These are phyloP conservation scores for Rhamphomyia laevipes DNA, from an alignment of 2,888 invertebrate species.

Conservation along the genomic window DNA sequence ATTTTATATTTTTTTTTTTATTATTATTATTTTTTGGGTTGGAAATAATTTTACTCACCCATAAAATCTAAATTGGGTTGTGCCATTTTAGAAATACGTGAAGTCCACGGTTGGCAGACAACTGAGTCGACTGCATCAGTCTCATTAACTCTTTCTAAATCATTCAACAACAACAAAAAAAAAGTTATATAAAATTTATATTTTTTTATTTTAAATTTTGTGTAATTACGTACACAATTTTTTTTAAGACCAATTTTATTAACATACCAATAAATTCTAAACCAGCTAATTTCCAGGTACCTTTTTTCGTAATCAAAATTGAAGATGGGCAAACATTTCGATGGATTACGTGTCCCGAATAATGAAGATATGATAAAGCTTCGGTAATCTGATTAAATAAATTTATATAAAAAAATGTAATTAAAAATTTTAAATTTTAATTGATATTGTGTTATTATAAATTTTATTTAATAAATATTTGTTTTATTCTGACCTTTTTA, in stretches of 20 bases:
- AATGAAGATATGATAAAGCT: conserved; percentile 85
- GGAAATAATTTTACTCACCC: conserved; percentile 45
- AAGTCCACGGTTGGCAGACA: conserved; percentile 78
- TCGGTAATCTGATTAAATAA: conserved; percentile 71
- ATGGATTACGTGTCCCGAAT: conserved; percentile 76
- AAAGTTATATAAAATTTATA: too few species aligned
- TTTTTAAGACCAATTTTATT: conserved; percentile 3
- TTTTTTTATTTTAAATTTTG: too few species aligned
- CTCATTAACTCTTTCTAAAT: conserved; percentile 58
- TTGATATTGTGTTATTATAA: not conserved
- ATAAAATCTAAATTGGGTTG: conserved; percentile 91
- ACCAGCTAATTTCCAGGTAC: conserved; percentile 94
- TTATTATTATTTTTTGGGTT: not conserved
- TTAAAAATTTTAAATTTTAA: conserved; percentile 8
- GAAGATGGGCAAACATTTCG: conserved; percentile 90
- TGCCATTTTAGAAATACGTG: conserved; percentile 77
- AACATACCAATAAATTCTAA: conserved; percentile 85
- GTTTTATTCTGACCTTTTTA: too few species aligned
- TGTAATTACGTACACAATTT: conserved; percentile 6
- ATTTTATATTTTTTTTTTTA: too few species aligned
- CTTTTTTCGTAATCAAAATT: conserved; percentile 81
- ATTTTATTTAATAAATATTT: too few species aligned
- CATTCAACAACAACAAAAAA: not conserved
- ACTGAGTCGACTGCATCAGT: conserved; percentile 60
- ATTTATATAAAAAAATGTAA: not conserved